phyloP scores from a whole-genome alignment of 2,888 invertebrate genomes.

The Mesorhabditis spiculigera region DNA sequence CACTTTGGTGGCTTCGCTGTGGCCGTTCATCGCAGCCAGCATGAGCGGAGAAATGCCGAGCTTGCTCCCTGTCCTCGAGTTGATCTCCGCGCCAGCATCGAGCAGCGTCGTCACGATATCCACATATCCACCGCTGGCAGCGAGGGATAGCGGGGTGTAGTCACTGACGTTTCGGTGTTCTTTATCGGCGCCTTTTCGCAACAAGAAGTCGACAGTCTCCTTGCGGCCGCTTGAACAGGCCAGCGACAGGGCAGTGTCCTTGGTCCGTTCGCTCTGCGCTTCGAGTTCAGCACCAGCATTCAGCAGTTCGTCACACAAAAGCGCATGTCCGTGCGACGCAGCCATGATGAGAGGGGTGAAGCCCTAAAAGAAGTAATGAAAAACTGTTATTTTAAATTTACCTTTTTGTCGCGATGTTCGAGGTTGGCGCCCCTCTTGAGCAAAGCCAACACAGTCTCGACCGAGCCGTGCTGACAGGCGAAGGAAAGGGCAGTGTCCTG shows the following conservation, averaged over 20 bases:
- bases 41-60: conserved; percentile 96
- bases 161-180: conserved; percentile 94
- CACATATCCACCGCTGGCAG: conserved; percentile 92
- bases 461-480: conserved; percentile 79
- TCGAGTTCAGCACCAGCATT: conserved; percentile 94
- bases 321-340: conserved; percentile 89
- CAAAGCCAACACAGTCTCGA: conserved; percentile 87
- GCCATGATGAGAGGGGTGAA: conserved; percentile 95
- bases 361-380: conserved; percentile 64
- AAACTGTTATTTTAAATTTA: not conserved
- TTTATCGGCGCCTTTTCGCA: conserved; percentile 86
- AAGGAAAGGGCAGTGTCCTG: conserved; percentile 96
- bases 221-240: conserved; percentile 95
- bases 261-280: conserved; percentile 96
- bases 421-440: conserved; percentile 88
- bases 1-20: conserved; percentile 82
- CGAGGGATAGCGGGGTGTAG: conserved; percentile 96
- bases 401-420: conserved; percentile 90
- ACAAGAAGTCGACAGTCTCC: conserved; percentile 86
- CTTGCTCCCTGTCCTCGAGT: conserved; percentile 69
- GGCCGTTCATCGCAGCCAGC: conserved; percentile 99
- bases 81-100: conserved; percentile 93
- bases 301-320: conserved; percentile 83
- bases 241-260: conserved; percentile 85
- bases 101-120: conserved; percentile 92